Evolutionary conservation across 1,140 invertebrate genomes (phyloP).

Genomic region (Drosophila baimaii): DNA sequence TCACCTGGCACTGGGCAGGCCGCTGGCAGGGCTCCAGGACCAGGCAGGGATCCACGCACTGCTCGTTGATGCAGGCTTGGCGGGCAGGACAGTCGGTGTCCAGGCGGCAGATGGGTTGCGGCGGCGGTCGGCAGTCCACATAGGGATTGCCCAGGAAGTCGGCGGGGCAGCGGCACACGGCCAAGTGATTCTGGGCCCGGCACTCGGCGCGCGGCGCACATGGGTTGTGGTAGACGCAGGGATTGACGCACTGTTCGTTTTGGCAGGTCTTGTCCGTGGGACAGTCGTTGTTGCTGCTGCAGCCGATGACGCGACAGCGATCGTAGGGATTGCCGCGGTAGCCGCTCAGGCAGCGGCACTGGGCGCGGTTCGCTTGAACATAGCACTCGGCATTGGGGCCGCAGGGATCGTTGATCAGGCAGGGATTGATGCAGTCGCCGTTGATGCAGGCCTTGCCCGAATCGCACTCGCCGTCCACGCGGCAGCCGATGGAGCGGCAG

Average conservation of each 20-base stretch:
- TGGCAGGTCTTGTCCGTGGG: constrained; percentile 91
- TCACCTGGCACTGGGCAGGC: constrained; percentile 92
- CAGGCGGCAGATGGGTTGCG: constrained; percentile 90
- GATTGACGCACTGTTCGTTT: constrained; percentile 93
- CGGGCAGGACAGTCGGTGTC: constrained; percentile 92
- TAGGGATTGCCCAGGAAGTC: constrained; percentile 92
- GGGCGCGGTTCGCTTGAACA: constrained; percentile 89
- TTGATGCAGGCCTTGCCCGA: constrained; percentile 92
- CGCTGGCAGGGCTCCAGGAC: constrained; percentile 91
- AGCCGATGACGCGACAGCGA: constrained; percentile 92
- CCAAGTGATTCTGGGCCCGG: constrained; percentile 91
- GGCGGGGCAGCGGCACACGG: constrained; percentile 92
- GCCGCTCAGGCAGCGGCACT: constrained; percentile 92
- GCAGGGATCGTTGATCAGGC: constrained; percentile 91
- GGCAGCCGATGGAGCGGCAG: constrained; percentile 92
- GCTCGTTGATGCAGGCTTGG: constrained; percentile 91
- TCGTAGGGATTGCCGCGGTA: constrained; percentile 92
- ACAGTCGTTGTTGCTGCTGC: constrained; percentile 94
- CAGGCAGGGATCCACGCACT: constrained; percentile 93
- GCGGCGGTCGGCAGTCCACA: constrained; percentile 89
- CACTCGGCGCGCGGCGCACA: constrained; percentile 92
- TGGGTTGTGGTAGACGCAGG: constrained; percentile 89
- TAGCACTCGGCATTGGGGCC: constrained; percentile 93
- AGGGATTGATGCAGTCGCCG: constrained; percentile 93
- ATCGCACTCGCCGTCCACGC: constrained; percentile 91